These are phyloP conservation scores for Opisthocomus hoazin DNA, from an alignment of 2,113 vertebrate species.

Conservation along the genomic window DNA sequence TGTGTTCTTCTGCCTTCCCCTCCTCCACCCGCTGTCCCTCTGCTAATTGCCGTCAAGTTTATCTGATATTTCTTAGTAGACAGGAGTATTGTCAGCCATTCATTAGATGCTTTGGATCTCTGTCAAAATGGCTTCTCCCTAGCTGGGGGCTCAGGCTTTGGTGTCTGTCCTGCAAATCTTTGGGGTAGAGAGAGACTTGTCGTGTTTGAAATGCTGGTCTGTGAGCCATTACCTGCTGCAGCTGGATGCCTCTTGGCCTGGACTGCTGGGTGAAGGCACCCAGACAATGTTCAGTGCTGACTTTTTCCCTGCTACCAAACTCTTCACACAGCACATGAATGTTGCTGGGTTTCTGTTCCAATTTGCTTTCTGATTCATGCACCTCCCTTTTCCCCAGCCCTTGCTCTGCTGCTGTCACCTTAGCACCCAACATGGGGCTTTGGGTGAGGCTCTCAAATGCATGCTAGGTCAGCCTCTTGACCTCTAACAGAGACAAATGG, in stretches of 20 bases:
- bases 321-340: background rate
- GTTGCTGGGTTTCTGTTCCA: background rate
- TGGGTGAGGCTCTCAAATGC: background rate
- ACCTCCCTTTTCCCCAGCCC: background rate
- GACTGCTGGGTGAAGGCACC: background rate
- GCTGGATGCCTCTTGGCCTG: background rate
- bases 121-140: background rate
- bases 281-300: background rate
- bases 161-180: background rate
- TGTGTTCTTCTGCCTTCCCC: background rate
- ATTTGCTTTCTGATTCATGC: background rate
- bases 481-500: background rate
- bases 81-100: background rate
- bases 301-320: background rate
- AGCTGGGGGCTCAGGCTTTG: background rate
- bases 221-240: background rate
- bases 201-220: background rate
- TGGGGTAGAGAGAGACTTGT: background rate
- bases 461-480: background rate
- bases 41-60: background rate
- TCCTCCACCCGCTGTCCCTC: background rate
- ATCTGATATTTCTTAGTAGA: background rate
- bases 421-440: background rate
- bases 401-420: fast-evolving
- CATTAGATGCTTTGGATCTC: background rate